Evolutionary conservation across 2,888 invertebrate genomes (phyloP).

Genomic region (Amphipyra tragopoginis): DNA sequence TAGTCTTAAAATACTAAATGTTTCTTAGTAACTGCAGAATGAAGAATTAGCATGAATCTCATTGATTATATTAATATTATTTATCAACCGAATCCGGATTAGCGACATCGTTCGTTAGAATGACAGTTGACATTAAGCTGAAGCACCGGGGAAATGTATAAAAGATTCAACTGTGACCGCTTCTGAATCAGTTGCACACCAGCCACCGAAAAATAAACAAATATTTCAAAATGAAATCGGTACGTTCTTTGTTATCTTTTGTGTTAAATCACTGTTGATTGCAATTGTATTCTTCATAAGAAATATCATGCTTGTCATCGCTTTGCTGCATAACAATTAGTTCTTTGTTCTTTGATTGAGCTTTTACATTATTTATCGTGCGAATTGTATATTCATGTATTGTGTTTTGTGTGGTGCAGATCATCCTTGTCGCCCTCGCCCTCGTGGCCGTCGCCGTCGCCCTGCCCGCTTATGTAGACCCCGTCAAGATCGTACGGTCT

Average conservation of each 20-base stretch:
- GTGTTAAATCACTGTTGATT: not conserved
- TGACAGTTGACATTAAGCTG: slow-evolving; percentile 11
- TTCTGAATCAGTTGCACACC: slow-evolving; percentile 41
- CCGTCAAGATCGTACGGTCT: not conserved
- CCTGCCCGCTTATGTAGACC: slow-evolving; percentile 2
- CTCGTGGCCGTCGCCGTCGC: slow-evolving; percentile 51
- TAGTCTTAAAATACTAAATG: not conserved
- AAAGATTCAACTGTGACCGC: slow-evolving; percentile 23
- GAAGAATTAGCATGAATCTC: slow-evolving; percentile 16
- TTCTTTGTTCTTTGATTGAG: slow-evolving; percentile 1
- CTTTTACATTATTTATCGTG: too few relatives aligned
- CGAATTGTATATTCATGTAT: not conserved
- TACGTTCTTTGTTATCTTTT: slow-evolving; percentile 21
- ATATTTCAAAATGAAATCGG: slow-evolving; percentile 51
- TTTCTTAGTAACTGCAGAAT: slow-evolving; percentile 7
- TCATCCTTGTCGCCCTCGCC: slow-evolving; percentile 48
- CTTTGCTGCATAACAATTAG: not conserved
- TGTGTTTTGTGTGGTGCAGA: slow-evolving; percentile 26
- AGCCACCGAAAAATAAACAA: slow-evolving; percentile 31
- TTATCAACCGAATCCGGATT: slow-evolving; percentile 35
- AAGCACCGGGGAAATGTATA: slow-evolving; percentile 37
- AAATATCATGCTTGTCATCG: not conserved
- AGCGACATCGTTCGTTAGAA: slow-evolving; percentile 16
- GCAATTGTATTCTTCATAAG: not conserved
- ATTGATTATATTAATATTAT: slow-evolving; percentile 31